Evolutionary conservation across 2,888 invertebrate genomes (phyloP).

Genomic region (Baronia brevicornis): DNA sequence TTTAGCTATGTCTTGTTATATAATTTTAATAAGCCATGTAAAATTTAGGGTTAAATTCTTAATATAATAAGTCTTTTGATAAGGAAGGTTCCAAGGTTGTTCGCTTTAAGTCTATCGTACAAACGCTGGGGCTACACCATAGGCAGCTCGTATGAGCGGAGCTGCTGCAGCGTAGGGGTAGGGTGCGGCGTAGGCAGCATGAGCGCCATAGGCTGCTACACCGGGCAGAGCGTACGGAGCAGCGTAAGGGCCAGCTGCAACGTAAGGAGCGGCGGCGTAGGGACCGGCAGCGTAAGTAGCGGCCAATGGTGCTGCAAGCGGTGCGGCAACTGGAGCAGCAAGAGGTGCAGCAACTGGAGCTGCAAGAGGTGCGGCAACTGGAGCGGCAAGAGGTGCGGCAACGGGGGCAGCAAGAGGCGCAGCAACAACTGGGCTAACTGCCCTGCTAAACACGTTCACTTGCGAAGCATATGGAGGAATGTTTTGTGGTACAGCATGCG

Average conservation of each 20-base stretch:
- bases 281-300: conserved; percentile 20
- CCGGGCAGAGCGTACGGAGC: conserved; percentile 22
- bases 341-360: conserved; percentile 27
- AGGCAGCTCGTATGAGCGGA: conserved; percentile 41
- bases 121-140: conserved; percentile 53
- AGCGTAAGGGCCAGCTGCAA: conserved; percentile 28
- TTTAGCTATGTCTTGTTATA: conserved; percentile 3
- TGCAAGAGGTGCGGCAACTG: conserved; percentile 29
- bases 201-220: conserved; percentile 21
- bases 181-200: conserved; percentile 30
- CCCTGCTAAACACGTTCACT: conserved; percentile 71
- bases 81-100: conserved; percentile 53
- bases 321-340: conserved; percentile 30
- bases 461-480: conserved; percentile 78
- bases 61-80: conserved; percentile 32
- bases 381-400: conserved; percentile 27
- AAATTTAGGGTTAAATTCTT: conserved; percentile 10
- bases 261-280: conserved; percentile 16
- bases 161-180: conserved; percentile 32
- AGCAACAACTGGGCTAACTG: conserved; percentile 52
- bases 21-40: conserved; percentile 13
- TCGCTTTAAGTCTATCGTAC: conserved; percentile 64
- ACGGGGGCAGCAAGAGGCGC: conserved; percentile 34
- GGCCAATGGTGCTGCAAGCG: conserved; percentile 21
- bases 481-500: conserved; percentile 76